Evolutionary conservation across 2,797 vertebrate species (phyloP).

Genomic region (Gambelia wislizenii): DNA sequence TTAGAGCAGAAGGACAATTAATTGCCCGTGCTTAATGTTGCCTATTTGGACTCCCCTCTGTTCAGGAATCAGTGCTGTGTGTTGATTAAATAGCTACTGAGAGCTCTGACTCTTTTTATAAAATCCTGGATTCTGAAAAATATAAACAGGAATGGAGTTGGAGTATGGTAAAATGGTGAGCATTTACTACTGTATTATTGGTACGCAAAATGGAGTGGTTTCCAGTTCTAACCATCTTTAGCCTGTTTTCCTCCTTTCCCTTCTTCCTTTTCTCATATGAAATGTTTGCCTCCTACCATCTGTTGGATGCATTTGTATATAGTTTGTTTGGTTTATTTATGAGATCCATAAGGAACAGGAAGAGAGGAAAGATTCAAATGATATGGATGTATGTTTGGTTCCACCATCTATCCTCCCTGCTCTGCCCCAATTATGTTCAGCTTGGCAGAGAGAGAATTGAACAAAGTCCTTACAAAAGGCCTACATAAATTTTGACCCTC

Average conservation of each 20-base stretch:
- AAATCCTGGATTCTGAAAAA: conserved; percentile 44
- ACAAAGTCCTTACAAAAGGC: neutral
- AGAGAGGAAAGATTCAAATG: conserved; percentile 9
- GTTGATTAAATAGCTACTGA: conserved; percentile 27
- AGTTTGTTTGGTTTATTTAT: conserved; percentile 14
- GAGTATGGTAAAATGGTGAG: neutral
- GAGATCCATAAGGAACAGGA: neutral
- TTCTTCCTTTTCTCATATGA: neutral
- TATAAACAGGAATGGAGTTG: neutral
- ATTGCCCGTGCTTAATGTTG: conserved; percentile 47
- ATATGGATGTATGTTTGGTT: neutral
- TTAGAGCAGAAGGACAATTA: conserved; percentile 49
- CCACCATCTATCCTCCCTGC: neutral
- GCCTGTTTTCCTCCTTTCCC: conserved; percentile 18
- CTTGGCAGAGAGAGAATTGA: conserved; percentile 6
- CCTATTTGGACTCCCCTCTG: conserved; percentile 34
- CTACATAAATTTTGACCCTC: no score
- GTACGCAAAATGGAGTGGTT: neutral
- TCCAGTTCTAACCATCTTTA: neutral
- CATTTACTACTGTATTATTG: neutral
- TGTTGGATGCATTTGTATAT: neutral
- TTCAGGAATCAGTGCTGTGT: rapidly evolving
- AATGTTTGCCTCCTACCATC: neutral
- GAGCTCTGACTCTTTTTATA: conserved; percentile 12
- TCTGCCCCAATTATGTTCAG: conserved; percentile 34